Conservation (phyloP, 2,113 vertebrate species). For the Acanthochromis polyacanthus region DNA sequence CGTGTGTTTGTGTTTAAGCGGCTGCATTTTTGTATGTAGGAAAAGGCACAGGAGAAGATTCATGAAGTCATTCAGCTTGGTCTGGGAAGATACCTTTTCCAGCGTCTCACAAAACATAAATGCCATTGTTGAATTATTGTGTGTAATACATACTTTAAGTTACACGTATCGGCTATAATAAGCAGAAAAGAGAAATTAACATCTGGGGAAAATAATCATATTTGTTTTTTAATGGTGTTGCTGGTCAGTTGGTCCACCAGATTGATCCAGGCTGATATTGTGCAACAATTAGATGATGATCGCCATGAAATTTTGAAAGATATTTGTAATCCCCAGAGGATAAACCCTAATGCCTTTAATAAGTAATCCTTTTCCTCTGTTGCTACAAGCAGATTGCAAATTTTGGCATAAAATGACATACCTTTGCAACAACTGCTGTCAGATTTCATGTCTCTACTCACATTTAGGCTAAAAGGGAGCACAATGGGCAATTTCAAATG, state of each 20-base stretch:
- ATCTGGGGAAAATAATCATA: too few relatives aligned
- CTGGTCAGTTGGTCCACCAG: too few relatives aligned
- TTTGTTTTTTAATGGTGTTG: too few relatives aligned
- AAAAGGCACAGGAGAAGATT: background rate
- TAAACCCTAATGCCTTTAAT: too few relatives aligned
- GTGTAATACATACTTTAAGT: too few relatives aligned
- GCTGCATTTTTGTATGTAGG: background rate
- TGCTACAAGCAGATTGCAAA: too few relatives aligned
- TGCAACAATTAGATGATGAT: too few relatives aligned
- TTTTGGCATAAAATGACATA: too few relatives aligned
- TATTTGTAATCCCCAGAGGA: background rate
- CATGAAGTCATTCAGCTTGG: background rate
- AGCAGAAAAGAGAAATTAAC: background rate
- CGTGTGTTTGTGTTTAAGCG: background rate
- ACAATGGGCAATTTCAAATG: too few relatives aligned
- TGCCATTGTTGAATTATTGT: background rate
- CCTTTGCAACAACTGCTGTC: background rate
- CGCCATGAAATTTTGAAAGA: background rate
- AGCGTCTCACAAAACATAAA: background rate
- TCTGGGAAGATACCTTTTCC: background rate
- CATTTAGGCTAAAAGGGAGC: background rate
- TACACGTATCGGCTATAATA: background rate
- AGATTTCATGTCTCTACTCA: background rate
- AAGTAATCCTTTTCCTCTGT: too few relatives aligned
- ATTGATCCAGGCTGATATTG: too few relatives aligned